These are phyloP conservation scores for Mobula birostris DNA, from an alignment of 2,113 vertebrate species.

Conservation along the genomic window DNA sequence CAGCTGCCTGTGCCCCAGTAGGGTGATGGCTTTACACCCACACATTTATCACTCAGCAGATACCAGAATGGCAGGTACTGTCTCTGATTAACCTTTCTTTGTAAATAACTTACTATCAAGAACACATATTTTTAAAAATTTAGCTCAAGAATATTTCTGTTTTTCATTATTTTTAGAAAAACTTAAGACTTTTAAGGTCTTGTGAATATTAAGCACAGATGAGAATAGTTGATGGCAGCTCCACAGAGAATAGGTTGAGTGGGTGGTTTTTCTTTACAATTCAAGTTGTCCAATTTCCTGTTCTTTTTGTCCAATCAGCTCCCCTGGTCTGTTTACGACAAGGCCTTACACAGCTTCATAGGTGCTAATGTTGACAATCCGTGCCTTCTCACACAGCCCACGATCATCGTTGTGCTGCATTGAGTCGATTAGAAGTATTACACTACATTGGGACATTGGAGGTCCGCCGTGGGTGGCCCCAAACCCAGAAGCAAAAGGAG, in stretches of 20 bases:
- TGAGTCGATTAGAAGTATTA: background rate
- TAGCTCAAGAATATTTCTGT: background rate
- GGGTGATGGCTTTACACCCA: no score
- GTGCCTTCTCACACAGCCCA: background rate
- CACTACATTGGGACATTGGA: background rate
- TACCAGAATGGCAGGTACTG: background rate
- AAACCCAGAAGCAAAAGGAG: no score
- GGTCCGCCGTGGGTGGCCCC: no score
- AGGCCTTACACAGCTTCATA: background rate
- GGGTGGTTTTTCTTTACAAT: background rate
- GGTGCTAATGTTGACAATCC: background rate
- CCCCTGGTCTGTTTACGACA: background rate
- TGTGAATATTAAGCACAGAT: background rate
- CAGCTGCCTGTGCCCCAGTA: no score
- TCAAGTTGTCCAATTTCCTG: background rate
- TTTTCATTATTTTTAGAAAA: slow-evolving; percentile 19
- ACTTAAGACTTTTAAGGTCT: background rate
- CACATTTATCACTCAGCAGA: background rate
- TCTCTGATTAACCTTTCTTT: background rate
- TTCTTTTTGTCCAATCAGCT: background rate
- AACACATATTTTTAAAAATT: background rate
- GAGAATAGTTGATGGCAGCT: background rate
- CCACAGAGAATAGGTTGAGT: background rate
- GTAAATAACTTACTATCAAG: background rate
- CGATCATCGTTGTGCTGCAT: background rate